Evolutionary conservation across 2,797 vertebrate species (phyloP).

Genomic region (Notolepis coatsorum): DNA sequence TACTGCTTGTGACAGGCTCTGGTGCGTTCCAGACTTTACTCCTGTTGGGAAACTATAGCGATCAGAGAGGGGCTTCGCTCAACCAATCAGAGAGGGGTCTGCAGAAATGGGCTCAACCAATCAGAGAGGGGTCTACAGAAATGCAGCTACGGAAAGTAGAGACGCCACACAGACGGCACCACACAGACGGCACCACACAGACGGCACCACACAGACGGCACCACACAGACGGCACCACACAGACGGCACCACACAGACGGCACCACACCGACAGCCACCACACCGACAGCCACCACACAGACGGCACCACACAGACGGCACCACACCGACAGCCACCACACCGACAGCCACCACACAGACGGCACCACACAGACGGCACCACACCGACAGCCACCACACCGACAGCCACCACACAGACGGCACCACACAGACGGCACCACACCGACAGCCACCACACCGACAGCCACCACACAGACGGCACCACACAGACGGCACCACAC

Average conservation of each 20-base stretch:
- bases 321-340: not conserved
- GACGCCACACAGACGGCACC: slow-evolving; percentile 7
- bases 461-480: too few species aligned
- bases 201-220: slow-evolving; percentile 18
- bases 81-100: too few species aligned
- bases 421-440: slow-evolving; percentile 14
- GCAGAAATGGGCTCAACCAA: too few species aligned
- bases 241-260: slow-evolving; percentile 22
- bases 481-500: slow-evolving; percentile 3
- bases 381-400: not conserved
- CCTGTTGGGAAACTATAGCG: too few species aligned
- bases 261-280: not conserved
- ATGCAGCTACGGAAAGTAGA: too few species aligned
- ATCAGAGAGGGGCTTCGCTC: too few species aligned
- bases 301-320: slow-evolving; percentile 18
- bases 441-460: not conserved
- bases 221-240: not conserved
- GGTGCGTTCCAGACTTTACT: too few species aligned
- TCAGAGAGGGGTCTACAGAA: too few species aligned
- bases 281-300: too few species aligned
- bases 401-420: too few species aligned
- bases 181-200: not conserved
- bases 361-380: slow-evolving; percentile 16
- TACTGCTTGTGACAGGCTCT: too few species aligned
- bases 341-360: too few species aligned